Evolutionary conservation across 1,140 invertebrate genomes (phyloP), one percentile per base, ranked within the genome.

Genomic region (Oedothorax gibbosus): DNA sequence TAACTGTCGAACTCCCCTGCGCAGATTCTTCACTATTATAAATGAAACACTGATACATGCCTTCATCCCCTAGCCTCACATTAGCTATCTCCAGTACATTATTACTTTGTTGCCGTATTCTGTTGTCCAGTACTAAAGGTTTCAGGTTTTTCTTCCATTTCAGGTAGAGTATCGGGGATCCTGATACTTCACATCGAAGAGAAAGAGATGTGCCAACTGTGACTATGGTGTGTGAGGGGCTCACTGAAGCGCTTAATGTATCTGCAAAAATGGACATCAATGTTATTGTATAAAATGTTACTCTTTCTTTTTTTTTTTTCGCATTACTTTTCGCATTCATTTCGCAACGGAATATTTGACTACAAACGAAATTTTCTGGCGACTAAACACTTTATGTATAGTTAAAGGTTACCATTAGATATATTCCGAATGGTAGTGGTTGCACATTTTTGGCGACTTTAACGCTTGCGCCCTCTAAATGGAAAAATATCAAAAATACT

Each of bases 31-130:
- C 95, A 88, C 98, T 96, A 89, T 98, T 98, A 66, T 95, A 92
- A 60, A 98, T 95, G 89, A 98, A 97, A 89, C 97, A 99, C 88
- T 99, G 97, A 89, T 98, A 99, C 96, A 99, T 98, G 89, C 97
- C 97, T 89, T 96, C 97, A 89, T 99, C 97, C 90, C 97, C 95
- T 88, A 97, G 96, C 89, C 96, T 95, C 0, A 99, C 96, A 9
- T 87, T 85, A 0, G 85, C 77, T 6, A 91, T 88, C 20, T 88
- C 86, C n/a, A 90, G 64, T 11, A 87, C 77, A 35, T 86, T 86
- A 68, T 86, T 86, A 20, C 77, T 86, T 35, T 86, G 85, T 14
- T 86, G 85, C 15, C 77, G 50, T 65, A 86, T 86, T 35, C 85
- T 50, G n/a, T 78, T 87, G 15, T 85, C 81, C 8, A 76, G 21